Base-by-base conservation (phyloP, 2,113 vertebrate genomes). In the Colinus virginianus region DNA sequence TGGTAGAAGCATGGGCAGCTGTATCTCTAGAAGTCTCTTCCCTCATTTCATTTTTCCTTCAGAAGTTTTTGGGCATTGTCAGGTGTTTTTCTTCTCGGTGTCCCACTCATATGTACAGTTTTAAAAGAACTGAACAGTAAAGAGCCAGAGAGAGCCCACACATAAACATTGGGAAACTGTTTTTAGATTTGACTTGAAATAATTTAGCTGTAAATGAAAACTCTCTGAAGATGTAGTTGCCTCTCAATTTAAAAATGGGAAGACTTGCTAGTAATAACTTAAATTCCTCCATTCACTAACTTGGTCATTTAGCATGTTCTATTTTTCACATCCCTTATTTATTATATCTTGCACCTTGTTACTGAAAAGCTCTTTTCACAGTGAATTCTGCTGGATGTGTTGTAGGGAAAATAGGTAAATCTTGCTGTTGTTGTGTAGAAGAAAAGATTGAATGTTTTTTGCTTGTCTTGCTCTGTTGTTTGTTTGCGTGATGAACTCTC, bases 171-270 rank as follows among this genome's bases (percentile, higher is more conserved):
- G 71, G 74, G 45, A 34, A 61, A 22, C 26, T 77, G 18, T 82
- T n/a, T 78, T 66, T 71, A 63, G 25, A 53, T 90, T 83, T 86
- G 88, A 32, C 13, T 19, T 74, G 56, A 80, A 94, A 63, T 34
- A 74, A 46, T 93, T 88, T 48, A 48, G 71, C 91, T 87, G 92
- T 72, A 94, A 91, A 91, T 90, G 66, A 87, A 48, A 86, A 67
- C 66, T 87, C 48, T 64, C 71, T 58, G 62, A 88, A 84, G 63
- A 40, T 82, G 17, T 48, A 92, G 49, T 62, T 76, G 53, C 6
- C 67, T 87, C 7, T 93, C 63, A 72, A 78, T 87, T 94, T 90
- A 93, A 72, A 86, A 20, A 80, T 66, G 19, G 42, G 46, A 88
- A 83, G 46, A 40, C 61, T 71, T 90, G 58, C 38, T 86, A 17